phyloP scores from a whole-genome alignment of 2,888 invertebrate species.

The Mechanitis messenoides region DNA sequence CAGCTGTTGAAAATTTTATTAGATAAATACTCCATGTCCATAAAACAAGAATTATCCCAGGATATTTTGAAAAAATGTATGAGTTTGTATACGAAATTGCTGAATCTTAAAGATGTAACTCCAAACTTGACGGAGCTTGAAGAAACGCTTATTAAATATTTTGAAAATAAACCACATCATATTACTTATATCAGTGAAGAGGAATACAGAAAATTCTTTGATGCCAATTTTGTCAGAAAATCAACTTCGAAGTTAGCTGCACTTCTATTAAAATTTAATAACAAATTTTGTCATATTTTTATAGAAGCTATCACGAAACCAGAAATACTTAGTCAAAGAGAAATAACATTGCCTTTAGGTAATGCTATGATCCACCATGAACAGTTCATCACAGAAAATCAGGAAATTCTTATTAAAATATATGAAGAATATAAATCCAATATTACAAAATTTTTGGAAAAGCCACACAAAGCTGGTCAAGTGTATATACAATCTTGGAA shows the following conservation, averaged over 20 bases:
- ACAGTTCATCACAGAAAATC: slow-evolving; percentile 54
- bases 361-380: slow-evolving; percentile 63
- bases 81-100: slow-evolving; percentile 62
- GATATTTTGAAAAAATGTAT: slow-evolving; percentile 56
- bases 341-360: slow-evolving; percentile 79
- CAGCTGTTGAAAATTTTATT: slow-evolving; percentile 68
- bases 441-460: slow-evolving; percentile 79
- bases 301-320: slow-evolving; percentile 61
- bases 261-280: slow-evolving; percentile 75
- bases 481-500: slow-evolving; percentile 78
- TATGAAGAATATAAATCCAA: slow-evolving; percentile 78
- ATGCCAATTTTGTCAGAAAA: slow-evolving; percentile 71
- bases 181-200: slow-evolving; percentile 67
- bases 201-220: slow-evolving; percentile 73
- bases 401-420: slow-evolving; percentile 68
- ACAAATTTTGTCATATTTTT: slow-evolving; percentile 63
- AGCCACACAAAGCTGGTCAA: slow-evolving; percentile 82
- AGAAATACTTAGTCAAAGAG: slow-evolving; percentile 75
- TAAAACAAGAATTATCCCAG: slow-evolving; percentile 46
- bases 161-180: slow-evolving; percentile 78
- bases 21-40: slow-evolving; percentile 60
- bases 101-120: slow-evolving; percentile 54
- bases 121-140: slow-evolving; percentile 75
- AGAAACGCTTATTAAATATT: slow-evolving; percentile 71
- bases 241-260: slow-evolving; percentile 76